Percentiles rank a stretch among this genome's conserved stretches.
Evolutionary conservation across 2,113 vertebrate genomes (phyloP).

Genomic region (Lutjanus erythropterus): DNA sequence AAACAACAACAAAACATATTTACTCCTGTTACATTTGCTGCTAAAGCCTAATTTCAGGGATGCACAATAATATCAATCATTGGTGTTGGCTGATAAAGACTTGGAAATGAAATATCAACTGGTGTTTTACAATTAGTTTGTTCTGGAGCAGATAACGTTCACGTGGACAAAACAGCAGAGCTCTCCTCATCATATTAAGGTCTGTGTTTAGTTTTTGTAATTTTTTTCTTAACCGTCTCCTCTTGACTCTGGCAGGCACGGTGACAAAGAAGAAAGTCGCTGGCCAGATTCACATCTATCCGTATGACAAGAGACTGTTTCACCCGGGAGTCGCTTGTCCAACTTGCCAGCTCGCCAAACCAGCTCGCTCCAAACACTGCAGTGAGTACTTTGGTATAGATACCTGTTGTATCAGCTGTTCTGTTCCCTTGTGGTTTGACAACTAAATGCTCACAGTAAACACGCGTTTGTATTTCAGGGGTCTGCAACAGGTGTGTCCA

Average conservation of each 20-base stretch:
- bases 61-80: no score
- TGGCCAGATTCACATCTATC: conserved; percentile 83
- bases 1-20: no score
- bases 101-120: no score
- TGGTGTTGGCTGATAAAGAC: no score
- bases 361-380: conserved; percentile 96
- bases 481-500: conserved; percentile 91
- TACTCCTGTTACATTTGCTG: neutral
- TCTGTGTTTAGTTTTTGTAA: neutral
- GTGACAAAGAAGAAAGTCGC: conserved; percentile 88
- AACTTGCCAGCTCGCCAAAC: conserved; percentile 90
- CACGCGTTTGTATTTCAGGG: conserved; percentile 79
- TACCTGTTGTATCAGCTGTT: neutral
- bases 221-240: neutral
- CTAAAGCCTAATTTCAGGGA: no score
- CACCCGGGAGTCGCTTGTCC: conserved; percentile 84
- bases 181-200: neutral
- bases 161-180: neutral
- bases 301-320: conserved; percentile 89
- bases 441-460: conserved; percentile 5
- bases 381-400: conserved; percentile 79
- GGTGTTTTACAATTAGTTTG: no score
- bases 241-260: conserved; percentile 81
- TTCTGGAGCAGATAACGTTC: neutral
- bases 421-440: neutral